A percentile compares a stretch with the other conserved stretches of the same genome.
Evolutionary conservation across 2,888 invertebrate genomes (phyloP).

Genomic region (Stenotaenia linearis): DNA sequence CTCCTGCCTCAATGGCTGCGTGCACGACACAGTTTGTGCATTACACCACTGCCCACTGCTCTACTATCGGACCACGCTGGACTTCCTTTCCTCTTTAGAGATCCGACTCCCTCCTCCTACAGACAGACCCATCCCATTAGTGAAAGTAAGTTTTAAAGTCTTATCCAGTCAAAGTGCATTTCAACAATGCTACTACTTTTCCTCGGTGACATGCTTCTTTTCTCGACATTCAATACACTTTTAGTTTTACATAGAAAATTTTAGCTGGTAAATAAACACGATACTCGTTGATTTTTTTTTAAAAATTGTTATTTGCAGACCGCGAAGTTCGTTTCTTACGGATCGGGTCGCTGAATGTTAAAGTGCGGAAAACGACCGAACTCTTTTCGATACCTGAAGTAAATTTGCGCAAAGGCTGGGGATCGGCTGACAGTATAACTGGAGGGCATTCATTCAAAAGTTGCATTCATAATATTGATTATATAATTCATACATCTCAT

Average conservation of each 20-base stretch:
- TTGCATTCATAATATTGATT: too few relatives aligned
- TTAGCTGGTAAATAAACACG: too few relatives aligned
- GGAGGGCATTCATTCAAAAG: too few relatives aligned
- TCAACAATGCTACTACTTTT: neutral
- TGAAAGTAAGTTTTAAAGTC: slow-evolving; percentile 26
- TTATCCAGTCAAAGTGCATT: slow-evolving; percentile 15
- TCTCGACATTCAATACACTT: too few relatives aligned
- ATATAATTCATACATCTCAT: neutral
- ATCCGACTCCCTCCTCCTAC: neutral
- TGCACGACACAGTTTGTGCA: slow-evolving; percentile 23
- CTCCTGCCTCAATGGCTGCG: slow-evolving; percentile 26
- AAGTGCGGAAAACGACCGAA: neutral
- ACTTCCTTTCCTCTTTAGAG: slow-evolving; percentile 16
- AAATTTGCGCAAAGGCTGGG: neutral
- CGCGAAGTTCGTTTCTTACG: too few relatives aligned
- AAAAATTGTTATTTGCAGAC: too few relatives aligned
- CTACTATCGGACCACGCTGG: slow-evolving; percentile 11
- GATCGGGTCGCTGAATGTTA: too few relatives aligned
- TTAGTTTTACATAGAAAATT: too few relatives aligned
- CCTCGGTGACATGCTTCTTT: neutral
- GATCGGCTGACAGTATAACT: neutral
- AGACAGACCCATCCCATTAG: slow-evolving; percentile 23
- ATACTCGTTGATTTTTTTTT: too few relatives aligned
- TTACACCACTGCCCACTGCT: slow-evolving; percentile 18
- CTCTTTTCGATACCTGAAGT: neutral